phyloP scores from a whole-genome alignment of 2,113 vertebrate genomes.

The Nothobranchius kuhntae region DNA sequence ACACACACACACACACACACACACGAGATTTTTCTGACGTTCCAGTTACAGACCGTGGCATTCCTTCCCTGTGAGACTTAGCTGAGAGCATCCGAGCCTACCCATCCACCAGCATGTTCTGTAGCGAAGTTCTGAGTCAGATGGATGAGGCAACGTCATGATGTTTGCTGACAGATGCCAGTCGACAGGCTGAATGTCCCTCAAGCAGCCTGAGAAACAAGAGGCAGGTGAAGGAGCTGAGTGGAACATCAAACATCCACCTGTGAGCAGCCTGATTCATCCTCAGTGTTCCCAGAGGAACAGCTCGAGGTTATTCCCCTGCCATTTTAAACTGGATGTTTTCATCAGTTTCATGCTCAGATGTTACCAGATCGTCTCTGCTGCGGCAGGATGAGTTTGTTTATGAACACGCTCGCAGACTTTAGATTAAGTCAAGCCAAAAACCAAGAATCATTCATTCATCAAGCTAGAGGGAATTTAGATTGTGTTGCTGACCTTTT shows the following conservation, averaged over 20 bases:
- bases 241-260: neutral
- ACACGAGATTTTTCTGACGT: slow-evolving; percentile 44
- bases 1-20: too few species aligned
- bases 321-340: slow-evolving; percentile 31
- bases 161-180: neutral
- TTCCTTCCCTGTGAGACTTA: slow-evolving; percentile 52
- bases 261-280: neutral
- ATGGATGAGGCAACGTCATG: neutral
- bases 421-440: too few species aligned
- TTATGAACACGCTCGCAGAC: too few species aligned
- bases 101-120: neutral
- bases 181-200: neutral
- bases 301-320: slow-evolving; percentile 42
- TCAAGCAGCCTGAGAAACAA: slow-evolving; percentile 13
- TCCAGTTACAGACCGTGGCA: slow-evolving; percentile 28
- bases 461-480: slow-evolving; percentile 22
- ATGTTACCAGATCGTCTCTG: neutral
- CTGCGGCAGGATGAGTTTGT: neutral
- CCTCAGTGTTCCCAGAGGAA: slow-evolving; percentile 9
- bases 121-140: neutral
- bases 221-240: slow-evolving; percentile 11
- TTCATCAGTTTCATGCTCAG: slow-evolving; percentile 9
- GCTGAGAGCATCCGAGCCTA: slow-evolving; percentile 2
- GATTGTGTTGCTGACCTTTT: slow-evolving; percentile 11
- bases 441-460: neutral